phyloP scores from a whole-genome alignment of 2,797 vertebrate genomes.

The Argya squamiceps region DNA sequence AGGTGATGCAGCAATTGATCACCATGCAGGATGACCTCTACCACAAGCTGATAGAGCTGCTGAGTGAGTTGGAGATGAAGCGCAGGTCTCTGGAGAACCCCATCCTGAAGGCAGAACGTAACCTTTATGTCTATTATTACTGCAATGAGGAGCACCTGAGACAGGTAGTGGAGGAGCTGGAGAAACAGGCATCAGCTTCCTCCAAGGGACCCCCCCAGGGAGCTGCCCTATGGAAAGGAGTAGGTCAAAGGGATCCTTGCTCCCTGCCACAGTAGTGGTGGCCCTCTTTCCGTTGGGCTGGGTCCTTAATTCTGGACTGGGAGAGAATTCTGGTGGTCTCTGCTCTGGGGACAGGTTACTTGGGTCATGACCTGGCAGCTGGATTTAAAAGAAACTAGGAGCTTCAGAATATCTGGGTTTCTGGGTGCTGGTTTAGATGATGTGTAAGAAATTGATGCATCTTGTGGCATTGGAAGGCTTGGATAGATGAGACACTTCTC shows the following conservation, averaged over 20 bases:
- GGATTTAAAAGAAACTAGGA: background rate
- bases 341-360: background rate
- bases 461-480: background rate
- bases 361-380: background rate
- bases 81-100: background rate
- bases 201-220: background rate
- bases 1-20: background rate
- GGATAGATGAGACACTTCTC: background rate
- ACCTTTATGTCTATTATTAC: constrained; percentile 28
- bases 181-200: background rate
- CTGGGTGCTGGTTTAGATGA: background rate
- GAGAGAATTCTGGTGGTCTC: background rate
- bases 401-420: background rate
- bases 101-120: background rate
- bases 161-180: constrained; percentile 28
- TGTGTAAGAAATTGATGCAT: background rate
- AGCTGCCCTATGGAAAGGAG: background rate
- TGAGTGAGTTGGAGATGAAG: constrained; percentile 4
- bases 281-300: background rate
- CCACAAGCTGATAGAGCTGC: background rate
- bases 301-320: background rate
- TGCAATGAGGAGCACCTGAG: background rate
- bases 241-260: background rate
- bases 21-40: background rate
- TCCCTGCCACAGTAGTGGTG: background rate